Evolutionary conservation across 2,797 vertebrate species (phyloP), one percentile per base, ranked within the genome.

Genomic region (Alauda arvensis): DNA sequence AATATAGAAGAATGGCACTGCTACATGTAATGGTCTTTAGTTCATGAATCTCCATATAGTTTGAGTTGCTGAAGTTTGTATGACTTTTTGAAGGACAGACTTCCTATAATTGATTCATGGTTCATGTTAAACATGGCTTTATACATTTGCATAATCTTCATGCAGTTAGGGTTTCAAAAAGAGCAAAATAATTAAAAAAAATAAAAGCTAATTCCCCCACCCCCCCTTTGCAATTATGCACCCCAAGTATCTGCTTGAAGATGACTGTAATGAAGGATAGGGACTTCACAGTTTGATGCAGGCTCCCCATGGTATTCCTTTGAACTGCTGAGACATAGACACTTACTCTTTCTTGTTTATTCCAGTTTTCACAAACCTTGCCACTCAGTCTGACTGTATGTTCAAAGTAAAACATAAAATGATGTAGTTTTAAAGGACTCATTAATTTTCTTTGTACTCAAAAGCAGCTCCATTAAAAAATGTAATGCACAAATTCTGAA

Each of bases 381-480:
- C 62, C 59, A 86, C 68, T 95, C 74, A 91, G 23, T 82, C 71
- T 39, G 86, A 93, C 81, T 8, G 4, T 59, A 84, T n/a, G 85
- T 96, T 96, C 95, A 96, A 97, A 96, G 94, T 66, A 95, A 95
- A 96, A 94, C 79, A 96, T 91, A 89, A 96, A 96, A 92, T 77
- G 70, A 59, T 94, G 88, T 93, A 82, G 89, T 92, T 97, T 97
- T 96, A 96, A 96, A 95, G 75, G 62, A 94, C 88, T 95, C 89
- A 93, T 96, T 97, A 96, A 96, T 96, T 97, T 96, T 62, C 91
- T 96, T 97, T 97, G 92, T 96, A 93, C 89, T 92, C 65, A 81
- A 91, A 96, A 94, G 77, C 65, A 84, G 66, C 43, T 87, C 72
- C 60, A 89, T 96, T 96, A 96, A 96, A 94, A 96, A 95, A 85